Percentiles rank a stretch among this genome's conserved stretches.
phyloP scores from a whole-genome alignment of 1,140 invertebrate species.

The Zaprionus vittiger region DNA sequence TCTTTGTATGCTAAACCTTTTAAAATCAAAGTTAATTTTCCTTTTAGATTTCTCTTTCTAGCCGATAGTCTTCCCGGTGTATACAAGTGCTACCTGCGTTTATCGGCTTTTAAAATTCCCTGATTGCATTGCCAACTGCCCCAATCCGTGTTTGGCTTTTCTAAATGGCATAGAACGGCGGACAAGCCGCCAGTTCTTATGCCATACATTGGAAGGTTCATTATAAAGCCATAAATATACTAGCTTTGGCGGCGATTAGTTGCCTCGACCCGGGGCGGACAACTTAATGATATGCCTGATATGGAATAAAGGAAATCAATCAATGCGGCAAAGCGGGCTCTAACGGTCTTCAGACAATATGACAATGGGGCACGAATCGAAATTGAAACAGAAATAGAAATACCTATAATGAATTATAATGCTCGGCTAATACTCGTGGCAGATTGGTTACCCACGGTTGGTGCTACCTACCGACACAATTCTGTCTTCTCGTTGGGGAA shows the following conservation, averaged over 20 bases:
- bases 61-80: neutral
- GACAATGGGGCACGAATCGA: constrained; percentile 32
- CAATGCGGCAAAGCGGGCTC: constrained; percentile 26
- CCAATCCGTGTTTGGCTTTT: constrained; percentile 7
- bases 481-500: constrained; percentile 9
- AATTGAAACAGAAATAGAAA: constrained; percentile 40
- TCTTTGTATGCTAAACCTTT: neutral
- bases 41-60: neutral
- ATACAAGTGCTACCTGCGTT: constrained; percentile 8
- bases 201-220: constrained; percentile 49
- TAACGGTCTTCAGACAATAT: constrained; percentile 37
- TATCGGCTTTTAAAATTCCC: constrained; percentile 1
- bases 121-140: constrained; percentile 15
- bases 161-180: too few relatives aligned
- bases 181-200: constrained; percentile 24
- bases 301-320: constrained; percentile 47
- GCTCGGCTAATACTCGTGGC: constrained; percentile 10
- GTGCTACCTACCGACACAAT: constrained; percentile 1
- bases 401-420: constrained; percentile 44
- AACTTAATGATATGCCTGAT: constrained; percentile 64
- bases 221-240: constrained; percentile 55
- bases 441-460: constrained; percentile 1
- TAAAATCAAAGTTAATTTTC: neutral
- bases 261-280: constrained; percentile 30
- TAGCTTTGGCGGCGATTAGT: neutral